These are phyloP conservation scores for Drosophila antonietae DNA, from an alignment of 2,888 invertebrate species.

Conservation along the genomic window DNA sequence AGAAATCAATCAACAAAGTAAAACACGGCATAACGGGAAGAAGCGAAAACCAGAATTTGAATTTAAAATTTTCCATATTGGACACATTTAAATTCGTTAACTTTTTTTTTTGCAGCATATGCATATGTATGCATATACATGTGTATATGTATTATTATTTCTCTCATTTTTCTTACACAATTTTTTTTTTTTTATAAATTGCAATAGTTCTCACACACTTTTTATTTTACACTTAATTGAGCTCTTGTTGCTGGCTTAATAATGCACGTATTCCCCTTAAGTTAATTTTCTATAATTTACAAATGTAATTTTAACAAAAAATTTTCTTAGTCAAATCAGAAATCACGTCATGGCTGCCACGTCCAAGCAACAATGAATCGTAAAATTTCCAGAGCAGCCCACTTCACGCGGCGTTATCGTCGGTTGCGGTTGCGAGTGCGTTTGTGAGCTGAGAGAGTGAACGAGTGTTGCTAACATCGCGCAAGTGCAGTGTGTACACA, in stretches of 20 bases:
- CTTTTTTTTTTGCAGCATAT: constrained; percentile 18
- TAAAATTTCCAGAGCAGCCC: constrained; percentile 75
- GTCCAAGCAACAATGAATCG: constrained; percentile 85
- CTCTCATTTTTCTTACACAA: constrained; percentile 69
- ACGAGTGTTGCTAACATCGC: constrained; percentile 36
- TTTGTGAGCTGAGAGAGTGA: constrained; percentile 53
- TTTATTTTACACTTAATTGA: constrained; percentile 66
- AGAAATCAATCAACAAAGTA: constrained; percentile 76
- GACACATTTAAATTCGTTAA: constrained; percentile 44
- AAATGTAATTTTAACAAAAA: constrained; percentile 77
- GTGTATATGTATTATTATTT: constrained; percentile 43
- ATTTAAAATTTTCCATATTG: constrained; percentile 63
- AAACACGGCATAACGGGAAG: constrained; percentile 40
- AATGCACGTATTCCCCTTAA: constrained; percentile 76
- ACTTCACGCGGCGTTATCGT: constrained; percentile 65
- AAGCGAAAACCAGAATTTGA: constrained; percentile 58
- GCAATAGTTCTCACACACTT: constrained; percentile 70
- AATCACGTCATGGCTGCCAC: constrained; percentile 85
- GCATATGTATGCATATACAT: constrained; percentile 27
- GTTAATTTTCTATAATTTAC: constrained; percentile 74
- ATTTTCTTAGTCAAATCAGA: constrained; percentile 79
- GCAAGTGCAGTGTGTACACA: constrained; percentile 60
- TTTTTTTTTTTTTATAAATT: constrained; percentile 48
- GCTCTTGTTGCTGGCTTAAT: constrained; percentile 60
- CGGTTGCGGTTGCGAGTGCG: constrained; percentile 64